Base-by-base conservation (phyloP, 2,888 invertebrate species). In the Microctonus hyperodae region DNA sequence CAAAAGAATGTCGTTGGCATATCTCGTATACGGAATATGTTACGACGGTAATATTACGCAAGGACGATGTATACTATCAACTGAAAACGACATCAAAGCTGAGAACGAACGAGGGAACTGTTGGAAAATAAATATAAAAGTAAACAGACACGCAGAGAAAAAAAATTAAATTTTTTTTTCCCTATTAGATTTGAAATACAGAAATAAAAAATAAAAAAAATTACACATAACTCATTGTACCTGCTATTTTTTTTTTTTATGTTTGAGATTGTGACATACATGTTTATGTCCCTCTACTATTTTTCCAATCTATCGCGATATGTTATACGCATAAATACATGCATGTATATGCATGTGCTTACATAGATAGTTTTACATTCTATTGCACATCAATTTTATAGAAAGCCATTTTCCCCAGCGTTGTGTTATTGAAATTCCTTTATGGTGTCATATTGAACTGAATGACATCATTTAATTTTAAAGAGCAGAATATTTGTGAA, bases 1-100 rank as follows among this genome's bases (percentile, higher is more conserved):
- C 48, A 28, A 37, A 70, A 69, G 69, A 69, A 60, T 67, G 53
- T 33, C 66, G 55, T 59, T 69, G 64, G 61, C 68, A 69, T 59
- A 64, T 51, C 60, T 56, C 28, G 40, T 68, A 51, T 16, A 44
- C 20, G 16, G 57, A 58, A 37, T 56, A 62, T 60, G 64, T 70
- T 62, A 64, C 68, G 56, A 61, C 63, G 9, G 66, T 61, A 64
- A 70, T 68, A 70, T 64, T 56, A 61, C 25, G 35, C 33, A 40
- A 25, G 53, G 7, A 28, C 7, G 7, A 7, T 28, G 50, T 48
- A 65, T 28, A 50, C 33, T 44, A 53, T 62, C 59, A 65, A 59
- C 56, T 50, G 40, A 65, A 63, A 60, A 44, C 61, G 59, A 60
- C 67, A 55, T 51, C 67, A 67, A 55, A 58, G 65, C 55, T 1